Evolutionary conservation across 1,140 invertebrate genomes (phyloP).

Genomic region (Drosophila ananassae): DNA sequence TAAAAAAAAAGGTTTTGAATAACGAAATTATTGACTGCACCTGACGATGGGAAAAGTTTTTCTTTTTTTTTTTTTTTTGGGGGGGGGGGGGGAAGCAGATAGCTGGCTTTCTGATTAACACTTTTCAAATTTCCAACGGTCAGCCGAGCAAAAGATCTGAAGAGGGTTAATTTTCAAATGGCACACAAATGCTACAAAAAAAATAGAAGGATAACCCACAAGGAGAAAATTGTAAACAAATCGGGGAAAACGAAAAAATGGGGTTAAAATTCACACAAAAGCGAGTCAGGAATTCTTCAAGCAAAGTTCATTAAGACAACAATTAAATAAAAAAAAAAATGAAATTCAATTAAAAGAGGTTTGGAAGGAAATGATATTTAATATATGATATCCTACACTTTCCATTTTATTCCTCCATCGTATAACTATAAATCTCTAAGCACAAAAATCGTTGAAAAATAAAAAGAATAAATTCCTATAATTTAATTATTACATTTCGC

Average conservation of each 20-base stretch:
- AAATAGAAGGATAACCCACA: conserved; percentile 18
- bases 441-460: background rate
- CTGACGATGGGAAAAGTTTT: conserved; percentile 33
- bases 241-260: conserved; percentile 1
- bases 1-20: conserved; percentile 18
- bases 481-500: background rate
- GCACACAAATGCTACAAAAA: background rate
- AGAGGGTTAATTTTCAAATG: conserved; percentile 7
- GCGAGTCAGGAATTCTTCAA: conserved; percentile 8
- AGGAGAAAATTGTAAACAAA: conserved; percentile 28
- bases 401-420: background rate
- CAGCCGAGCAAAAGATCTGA: conserved; percentile 10
- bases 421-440: background rate
- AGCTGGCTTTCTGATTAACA: conserved; percentile 27
- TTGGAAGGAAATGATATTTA: no score
- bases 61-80: background rate
- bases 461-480: background rate
- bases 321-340: background rate
- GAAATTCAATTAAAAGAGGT: background rate
- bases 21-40: conserved; percentile 45
- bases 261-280: background rate
- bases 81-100: conserved; percentile 3
- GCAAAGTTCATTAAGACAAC: conserved; percentile 36
- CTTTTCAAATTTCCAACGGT: conserved; percentile 12
- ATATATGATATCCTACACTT: background rate